Conservation (phyloP, 2,113 vertebrate genomes). For the Boleophthalmus pectinirostris region DNA sequence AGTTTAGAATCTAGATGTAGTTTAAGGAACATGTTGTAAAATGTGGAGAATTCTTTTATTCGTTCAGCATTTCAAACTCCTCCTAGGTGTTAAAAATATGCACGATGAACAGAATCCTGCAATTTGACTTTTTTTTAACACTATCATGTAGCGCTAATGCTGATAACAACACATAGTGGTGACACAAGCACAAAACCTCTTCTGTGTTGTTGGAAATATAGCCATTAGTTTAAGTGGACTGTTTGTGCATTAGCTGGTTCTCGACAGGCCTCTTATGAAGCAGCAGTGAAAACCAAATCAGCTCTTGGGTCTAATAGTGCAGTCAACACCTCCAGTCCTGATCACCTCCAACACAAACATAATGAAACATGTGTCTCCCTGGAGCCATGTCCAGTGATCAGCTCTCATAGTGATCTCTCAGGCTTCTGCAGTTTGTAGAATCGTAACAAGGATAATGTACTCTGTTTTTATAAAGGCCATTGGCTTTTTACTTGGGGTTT, state of each 20-base stretch:
- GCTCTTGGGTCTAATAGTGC: constrained; percentile 42
- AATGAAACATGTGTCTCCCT: constrained; percentile 25
- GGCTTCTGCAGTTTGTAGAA: background rate
- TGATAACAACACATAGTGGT: too few relatives aligned
- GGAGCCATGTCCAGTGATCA: constrained; percentile 7
- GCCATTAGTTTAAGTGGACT: constrained; percentile 17
- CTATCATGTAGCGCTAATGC: too few relatives aligned
- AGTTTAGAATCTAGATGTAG: too few relatives aligned
- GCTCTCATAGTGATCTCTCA: background rate
- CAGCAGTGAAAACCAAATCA: constrained; percentile 31
- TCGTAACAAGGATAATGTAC: background rate
- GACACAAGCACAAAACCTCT: background rate
- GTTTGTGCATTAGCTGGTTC: constrained; percentile 31
- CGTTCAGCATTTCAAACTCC: too few relatives aligned
- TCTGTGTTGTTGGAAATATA: constrained; percentile 8
- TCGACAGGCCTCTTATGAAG: constrained; percentile 3
- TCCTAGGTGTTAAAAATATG: too few relatives aligned
- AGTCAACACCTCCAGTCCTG: constrained; percentile 25
- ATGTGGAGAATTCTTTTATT: too few relatives aligned
- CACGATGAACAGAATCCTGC: too few relatives aligned
- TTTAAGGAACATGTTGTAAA: too few relatives aligned
- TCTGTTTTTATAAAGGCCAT: background rate
- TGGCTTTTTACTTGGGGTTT: background rate
- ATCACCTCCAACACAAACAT: constrained; percentile 34
- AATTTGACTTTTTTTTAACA: too few relatives aligned